Conservation (phyloP, 2,888 invertebrate species). For the Drosophila austrosaltans region DNA sequence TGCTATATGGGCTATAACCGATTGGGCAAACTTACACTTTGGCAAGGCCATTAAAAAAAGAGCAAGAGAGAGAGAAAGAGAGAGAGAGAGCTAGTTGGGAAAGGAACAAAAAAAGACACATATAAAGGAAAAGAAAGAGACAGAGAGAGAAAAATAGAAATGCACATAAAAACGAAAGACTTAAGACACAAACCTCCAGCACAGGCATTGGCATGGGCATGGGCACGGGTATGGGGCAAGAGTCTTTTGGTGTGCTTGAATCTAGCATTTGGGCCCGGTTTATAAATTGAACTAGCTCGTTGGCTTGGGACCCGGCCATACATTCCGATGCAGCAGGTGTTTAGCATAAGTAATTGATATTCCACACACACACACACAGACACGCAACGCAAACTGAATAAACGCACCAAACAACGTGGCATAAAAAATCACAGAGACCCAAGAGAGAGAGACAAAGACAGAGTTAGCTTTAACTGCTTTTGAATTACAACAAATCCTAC, state of each 20-base stretch:
- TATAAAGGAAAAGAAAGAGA: slow-evolving; percentile 8
- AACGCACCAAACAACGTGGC: slow-evolving; percentile 35
- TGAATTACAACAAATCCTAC: not conserved
- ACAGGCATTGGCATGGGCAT: slow-evolving; percentile 19
- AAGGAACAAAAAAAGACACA: not conserved
- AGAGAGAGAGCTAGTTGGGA: not conserved
- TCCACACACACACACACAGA: slow-evolving; percentile 73
- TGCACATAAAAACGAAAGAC: slow-evolving; percentile 63
- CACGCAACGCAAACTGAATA: slow-evolving; percentile 8
- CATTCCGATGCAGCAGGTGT: slow-evolving; percentile 84
- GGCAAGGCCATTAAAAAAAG: slow-evolving; percentile 42
- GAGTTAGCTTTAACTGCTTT: slow-evolving; percentile 4
- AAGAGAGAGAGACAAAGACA: slow-evolving; percentile 8
- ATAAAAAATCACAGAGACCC: slow-evolving; percentile 52
- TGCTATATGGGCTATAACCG: not conserved
- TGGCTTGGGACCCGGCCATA: slow-evolving; percentile 46
- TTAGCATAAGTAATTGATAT: slow-evolving; percentile 84
- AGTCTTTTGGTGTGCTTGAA: too few species aligned
- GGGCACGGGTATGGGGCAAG: not conserved
- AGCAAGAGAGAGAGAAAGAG: slow-evolving; percentile 2
- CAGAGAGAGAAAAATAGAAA: not conserved
- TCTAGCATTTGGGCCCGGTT: slow-evolving; percentile 69
- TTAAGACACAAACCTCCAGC: slow-evolving; percentile 70
- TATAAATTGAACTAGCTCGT: slow-evolving; percentile 53
- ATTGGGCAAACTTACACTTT: not conserved